Base-by-base conservation (phyloP, 92 coral and sea anemone genomes). In the Zoanthus sansibaricus region DNA sequence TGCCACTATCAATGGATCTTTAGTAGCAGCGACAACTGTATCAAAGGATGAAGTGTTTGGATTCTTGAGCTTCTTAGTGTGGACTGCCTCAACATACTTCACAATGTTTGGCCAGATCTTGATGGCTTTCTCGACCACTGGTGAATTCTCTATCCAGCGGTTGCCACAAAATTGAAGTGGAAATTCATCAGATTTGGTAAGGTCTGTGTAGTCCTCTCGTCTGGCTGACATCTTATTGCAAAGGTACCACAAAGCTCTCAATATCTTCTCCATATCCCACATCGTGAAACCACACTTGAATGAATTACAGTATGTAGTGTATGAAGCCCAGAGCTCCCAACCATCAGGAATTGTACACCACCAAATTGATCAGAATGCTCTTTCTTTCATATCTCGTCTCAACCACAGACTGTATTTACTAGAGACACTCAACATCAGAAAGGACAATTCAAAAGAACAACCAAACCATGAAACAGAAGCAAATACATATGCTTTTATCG, bases 291-390 rank as follows among this genome's bases (percentile, higher is more conserved):
- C 83, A 59, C 83, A 66, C 49, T 86, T 76, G 74, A 86, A 76
- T 33, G 89, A 78, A 48, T 48, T 5, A 48, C 5, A 9, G 52
- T 66, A 51, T 86, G 89, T 49, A 86, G 59, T 58, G 82, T 56
- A 64, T 86, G 89, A 56, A 86, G 83, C 48, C 89, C 89, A 75
- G 77, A 86, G 75, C 89, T 86, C 47, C 83, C 83, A 33, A 86
- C 55, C 76, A 75, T 86, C 47, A 76, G 75, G 17, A 86, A 44
- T 52, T 77, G 70, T 59, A 77, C 83, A 77, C 83, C 83, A 77
- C 83, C 83, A 77, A 77, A 77, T 33, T 77, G 83, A 58, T 77
- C 83, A 32, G 70, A 77, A 77, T 77, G 83, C 70, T 56, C 83
- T 77, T 77, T 77, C 69, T 77, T 25, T 0, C 25, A 25, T 25